Evolutionary conservation across 2,888 invertebrate species (phyloP).

Genomic region (Latheticus oryzae): DNA sequence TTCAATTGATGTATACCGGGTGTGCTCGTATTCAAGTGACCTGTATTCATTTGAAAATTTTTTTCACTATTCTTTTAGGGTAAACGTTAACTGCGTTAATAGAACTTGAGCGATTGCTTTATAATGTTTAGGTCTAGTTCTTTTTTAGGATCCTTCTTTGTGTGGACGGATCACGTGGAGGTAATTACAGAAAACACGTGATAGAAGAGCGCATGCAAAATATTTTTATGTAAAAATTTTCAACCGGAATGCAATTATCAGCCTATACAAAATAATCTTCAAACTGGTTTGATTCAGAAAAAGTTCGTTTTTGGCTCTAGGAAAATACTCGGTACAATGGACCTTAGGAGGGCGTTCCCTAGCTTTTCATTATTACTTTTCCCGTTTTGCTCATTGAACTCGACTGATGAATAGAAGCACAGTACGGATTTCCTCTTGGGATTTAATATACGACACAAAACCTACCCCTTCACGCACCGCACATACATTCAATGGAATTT

Average conservation of each 20-base stretch:
- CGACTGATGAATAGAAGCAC: slow-evolving; percentile 33
- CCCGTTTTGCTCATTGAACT: slow-evolving; percentile 38
- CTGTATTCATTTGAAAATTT: slow-evolving; percentile 1
- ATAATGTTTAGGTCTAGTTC: slow-evolving; percentile 2
- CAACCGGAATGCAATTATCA: too few species aligned
- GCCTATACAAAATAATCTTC: too few species aligned
- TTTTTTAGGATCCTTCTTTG: slow-evolving; percentile 24
- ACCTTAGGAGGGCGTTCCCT: slow-evolving; percentile 10
- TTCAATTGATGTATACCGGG: slow-evolving; percentile 35
- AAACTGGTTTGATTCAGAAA: not conserved
- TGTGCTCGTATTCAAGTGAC: slow-evolving; percentile 31
- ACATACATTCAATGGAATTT: slow-evolving; percentile 14
- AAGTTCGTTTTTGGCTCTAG: too few species aligned
- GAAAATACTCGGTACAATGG: slow-evolving; percentile 29
- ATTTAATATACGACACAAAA: slow-evolving; percentile 35
- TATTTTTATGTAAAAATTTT: too few species aligned
- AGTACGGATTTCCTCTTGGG: slow-evolving; percentile 34
- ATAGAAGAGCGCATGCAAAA: slow-evolving; percentile 16
- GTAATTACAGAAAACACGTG: slow-evolving; percentile 28
- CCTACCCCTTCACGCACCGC: slow-evolving; percentile 15
- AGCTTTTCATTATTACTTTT: slow-evolving; percentile 39
- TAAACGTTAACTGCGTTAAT: slow-evolving; percentile 51
- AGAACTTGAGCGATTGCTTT: slow-evolving; percentile 47
- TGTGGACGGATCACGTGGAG: slow-evolving; percentile 32
- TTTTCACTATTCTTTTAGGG: slow-evolving; percentile 42